Base-by-base conservation (phyloP, 2,888 invertebrate genomes). In the Caenorhabditis wallacei region DNA sequence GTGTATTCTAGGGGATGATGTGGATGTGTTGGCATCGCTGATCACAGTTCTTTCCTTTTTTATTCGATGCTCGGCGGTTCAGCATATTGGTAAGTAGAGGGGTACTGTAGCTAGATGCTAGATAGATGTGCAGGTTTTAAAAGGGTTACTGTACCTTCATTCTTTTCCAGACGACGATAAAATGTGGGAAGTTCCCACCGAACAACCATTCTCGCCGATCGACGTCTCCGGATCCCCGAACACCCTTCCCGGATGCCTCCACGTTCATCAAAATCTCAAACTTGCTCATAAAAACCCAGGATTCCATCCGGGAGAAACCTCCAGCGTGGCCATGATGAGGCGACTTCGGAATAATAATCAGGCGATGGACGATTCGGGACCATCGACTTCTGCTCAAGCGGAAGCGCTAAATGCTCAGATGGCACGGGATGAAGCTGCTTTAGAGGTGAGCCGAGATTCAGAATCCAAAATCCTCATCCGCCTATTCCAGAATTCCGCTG, bases 11-110 rank as follows among this genome's bases (percentile, higher is more conserved):
- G 94, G 94, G 1, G 92, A 92, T 70, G 94, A 95, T 91, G 93
- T 94, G 2, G 94, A 94, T 10, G 93, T 95, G 20, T 37, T 87
- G 18, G 69, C 85, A 1, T 56, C 72, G 89, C 94, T 97, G 10
- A 93, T 97, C 7, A 94, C 94, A 82, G 94, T 96, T 43, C 93
- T 97, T 24, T 95, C 96, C 0, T 97, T 97, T 92, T 97, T 97
- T 91, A 94, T 97, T 82, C 94, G 96, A 57, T 96, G 95, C 92
- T 89, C 90, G 2, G 82, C 87, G 3, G 87, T 90, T 20, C 88
- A 83, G 18, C 84, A 83, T 35, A 56, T 80, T 48, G 78, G 74
- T 76, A 35, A n/a, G n/a, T n/a, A n/a, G n/a, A 53, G 70, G 35
- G 10, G 4, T 35, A 35, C 43, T 57, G 24, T 54, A n/a, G 40